A percentile compares a stretch with the other conserved stretches of the same genome.
Conservation (phyloP, 2,797 vertebrate species). For the Gallinago solitaria region DNA sequence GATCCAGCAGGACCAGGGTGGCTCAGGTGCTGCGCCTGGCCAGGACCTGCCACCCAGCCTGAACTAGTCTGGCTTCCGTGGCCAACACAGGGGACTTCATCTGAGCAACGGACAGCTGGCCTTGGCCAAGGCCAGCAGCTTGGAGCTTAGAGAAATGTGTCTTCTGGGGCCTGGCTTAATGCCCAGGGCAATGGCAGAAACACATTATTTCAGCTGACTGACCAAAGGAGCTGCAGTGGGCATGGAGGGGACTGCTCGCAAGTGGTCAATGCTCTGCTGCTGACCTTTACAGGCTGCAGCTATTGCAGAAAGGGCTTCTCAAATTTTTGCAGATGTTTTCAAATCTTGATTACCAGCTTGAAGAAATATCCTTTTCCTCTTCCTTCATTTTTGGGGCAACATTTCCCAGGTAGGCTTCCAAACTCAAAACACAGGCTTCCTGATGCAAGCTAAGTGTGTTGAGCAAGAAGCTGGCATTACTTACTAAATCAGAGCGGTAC, state of each 20-base stretch:
- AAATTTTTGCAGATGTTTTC: neutral
- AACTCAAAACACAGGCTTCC: neutral
- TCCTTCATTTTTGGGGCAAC: neutral
- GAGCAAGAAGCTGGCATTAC: neutral
- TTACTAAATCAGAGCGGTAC: neutral
- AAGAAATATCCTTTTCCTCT: neutral
- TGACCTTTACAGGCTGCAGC: neutral
- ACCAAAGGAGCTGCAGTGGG: neutral
- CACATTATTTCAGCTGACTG: neutral
- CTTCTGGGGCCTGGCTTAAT: neutral
- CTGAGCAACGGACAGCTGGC: neutral
- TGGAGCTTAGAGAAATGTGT: neutral
- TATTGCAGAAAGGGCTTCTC: neutral
- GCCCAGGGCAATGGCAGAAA: neutral
- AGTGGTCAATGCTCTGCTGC: neutral
- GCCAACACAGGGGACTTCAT: neutral
- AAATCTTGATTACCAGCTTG: neutral
- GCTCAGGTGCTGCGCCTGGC: accelerated
- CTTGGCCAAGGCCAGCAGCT: neutral
- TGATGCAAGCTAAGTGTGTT: neutral
- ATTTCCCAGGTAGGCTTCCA: neutral
- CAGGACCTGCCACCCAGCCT: neutral
- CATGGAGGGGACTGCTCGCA: neutral
- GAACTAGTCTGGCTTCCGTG: neutral
- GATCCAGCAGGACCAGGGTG: neutral